Base-by-base conservation (phyloP, 2,888 invertebrate species). In the Odontocolon sp. region DNA sequence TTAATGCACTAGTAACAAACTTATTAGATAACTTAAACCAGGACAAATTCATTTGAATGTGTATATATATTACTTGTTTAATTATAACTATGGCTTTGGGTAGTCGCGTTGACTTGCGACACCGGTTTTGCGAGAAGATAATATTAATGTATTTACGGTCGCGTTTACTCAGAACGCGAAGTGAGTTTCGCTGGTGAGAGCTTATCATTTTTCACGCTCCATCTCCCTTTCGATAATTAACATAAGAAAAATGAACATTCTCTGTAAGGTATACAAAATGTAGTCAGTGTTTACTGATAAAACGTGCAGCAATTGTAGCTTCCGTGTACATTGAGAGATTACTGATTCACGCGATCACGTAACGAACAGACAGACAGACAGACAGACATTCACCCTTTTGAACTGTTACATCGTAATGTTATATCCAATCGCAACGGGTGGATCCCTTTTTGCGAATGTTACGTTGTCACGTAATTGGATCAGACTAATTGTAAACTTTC, bases 41-140 rank as follows among this genome's bases (percentile, higher is more conserved):
- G 33, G 40, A 54, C 40, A 42, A 63, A 23, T 70, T 18, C 26
- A 23, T 36, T 47, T 23, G 33, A 16, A 16, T 18, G 8, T 8
- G 5, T n/a, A 23, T 28, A 61, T 36, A 28, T n/a, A 42, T 14
- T 8, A 14, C 63, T 63, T n/a, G 8, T 14, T 54, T 54, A 54
- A 54, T 66, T 66, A 66, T 66, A 16, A 21, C 40, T 21, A 18
- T 42, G 6, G 26, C 70, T 61, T 42, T 18, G 40, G 9, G 16
- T 23, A 4, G 33, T 59, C 59, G 16, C 14, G 18, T 16, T 2
- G 28, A 61, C 23, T 70, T 54, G 70, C 50, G 42, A 52, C 70
- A 70, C 70, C 70, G 70, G 70, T 70, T 70, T 67, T 33, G 21
- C 42, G 33, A 28, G 61, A 70, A 61, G 52, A 70, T 70, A 70